Evolutionary conservation across 2,888 invertebrate genomes (phyloP), one percentile per base, ranked within the genome.

Genomic region (Periphyllus acericola): DNA sequence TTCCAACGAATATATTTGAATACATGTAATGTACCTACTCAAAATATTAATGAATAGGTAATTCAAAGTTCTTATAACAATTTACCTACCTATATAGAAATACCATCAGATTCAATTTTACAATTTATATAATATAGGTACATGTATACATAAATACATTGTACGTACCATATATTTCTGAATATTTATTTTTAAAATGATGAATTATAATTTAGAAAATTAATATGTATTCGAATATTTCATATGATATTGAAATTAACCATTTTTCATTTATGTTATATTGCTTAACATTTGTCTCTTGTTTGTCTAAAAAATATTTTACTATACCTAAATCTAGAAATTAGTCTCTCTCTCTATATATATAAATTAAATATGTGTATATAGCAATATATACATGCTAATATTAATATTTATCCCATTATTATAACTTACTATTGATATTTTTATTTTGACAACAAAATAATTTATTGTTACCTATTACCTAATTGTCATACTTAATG

Each of bases 1-100:
- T 87, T 87, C 87, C 87, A 87, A 66, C 32, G 32, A 87, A 87
- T 74, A 87, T 74, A 85, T 78, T 87, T 87, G 81, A 87, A 87
- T 81, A 87, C 81, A 80, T 74, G 32, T 81, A 60, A 80, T 66
- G 32, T 81, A 60, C 74, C 60, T 60, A 72, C 32, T 60, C 74
- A 87, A 74, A 87, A 66, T 72, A 55, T 80, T 36, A 84, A 76
- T 74, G 60, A 17, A 55, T 46, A 19, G 29, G 40, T 84, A 66
- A 29, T 68, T 60, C 55, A 60, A 55, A 60, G 19, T 72, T 34
- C 2, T n/a, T 32, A 75, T 74, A 0, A 60, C 25, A 66, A 72
- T 68, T 32, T 78, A 68, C 11, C 25, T 46, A 74, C 9, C 32
- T 74, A 36, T 74, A 21, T 75, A 85, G 34, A 34, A 78, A 71